Conservation (phyloP, 2,113 vertebrate species). For the Cebus imitator region DNA sequence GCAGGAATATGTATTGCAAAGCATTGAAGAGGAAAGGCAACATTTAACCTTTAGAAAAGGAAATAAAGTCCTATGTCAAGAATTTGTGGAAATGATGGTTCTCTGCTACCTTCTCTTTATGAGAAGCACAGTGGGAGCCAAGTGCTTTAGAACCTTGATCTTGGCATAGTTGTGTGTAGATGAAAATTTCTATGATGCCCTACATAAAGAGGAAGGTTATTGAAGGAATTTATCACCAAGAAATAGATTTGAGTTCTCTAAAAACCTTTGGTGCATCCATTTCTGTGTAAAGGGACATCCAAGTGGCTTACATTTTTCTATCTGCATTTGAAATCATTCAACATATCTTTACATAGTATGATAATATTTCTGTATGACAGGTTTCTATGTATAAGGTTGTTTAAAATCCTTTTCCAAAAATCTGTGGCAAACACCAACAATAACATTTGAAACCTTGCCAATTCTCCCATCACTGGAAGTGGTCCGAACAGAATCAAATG, state of each 20-base stretch:
- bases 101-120: neutral
- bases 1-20: neutral
- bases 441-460: neutral
- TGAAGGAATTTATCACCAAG: neutral
- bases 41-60: neutral
- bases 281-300: neutral
- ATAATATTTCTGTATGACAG: neutral
- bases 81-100: neutral
- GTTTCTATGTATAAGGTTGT: neutral
- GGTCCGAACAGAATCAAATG: neutral
- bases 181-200: neutral
- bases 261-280: neutral
- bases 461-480: neutral
- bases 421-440: neutral
- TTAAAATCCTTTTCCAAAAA: neutral
- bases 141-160: neutral
- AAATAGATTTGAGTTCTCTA: neutral
- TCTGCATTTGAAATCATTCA: neutral
- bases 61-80: neutral
- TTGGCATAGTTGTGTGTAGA: neutral
- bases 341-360: neutral
- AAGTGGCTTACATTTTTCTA: neutral
- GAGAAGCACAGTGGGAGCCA: neutral
- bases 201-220: neutral
- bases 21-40: neutral